Evolutionary conservation across 2,113 vertebrate genomes (phyloP).

Genomic region (Sinocyclocheilus maitianheensis): DNA sequence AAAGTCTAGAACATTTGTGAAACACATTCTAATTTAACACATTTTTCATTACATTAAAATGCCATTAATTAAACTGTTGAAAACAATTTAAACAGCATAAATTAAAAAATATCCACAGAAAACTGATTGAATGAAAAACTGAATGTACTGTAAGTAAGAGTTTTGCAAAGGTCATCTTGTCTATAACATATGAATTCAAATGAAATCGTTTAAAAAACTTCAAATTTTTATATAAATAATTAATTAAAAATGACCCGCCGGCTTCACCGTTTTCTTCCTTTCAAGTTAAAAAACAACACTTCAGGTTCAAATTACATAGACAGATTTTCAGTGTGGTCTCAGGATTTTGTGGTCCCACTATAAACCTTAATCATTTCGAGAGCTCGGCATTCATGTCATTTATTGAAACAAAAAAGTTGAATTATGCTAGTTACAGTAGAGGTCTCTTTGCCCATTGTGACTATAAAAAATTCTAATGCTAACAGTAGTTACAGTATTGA

Average conservation of each 20-base stretch:
- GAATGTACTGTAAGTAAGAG: not conserved
- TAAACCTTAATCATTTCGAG: not conserved
- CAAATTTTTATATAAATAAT: not conserved
- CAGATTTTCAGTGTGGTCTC: not conserved
- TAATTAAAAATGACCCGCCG: not conserved
- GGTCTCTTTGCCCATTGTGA: not conserved
- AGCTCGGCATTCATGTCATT: not conserved
- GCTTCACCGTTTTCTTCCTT: not conserved
- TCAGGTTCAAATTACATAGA: not conserved
- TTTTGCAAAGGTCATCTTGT: not conserved
- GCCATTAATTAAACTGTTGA: not conserved
- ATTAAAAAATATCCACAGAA: not conserved
- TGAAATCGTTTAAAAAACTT: not conserved
- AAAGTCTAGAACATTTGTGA: not conserved
- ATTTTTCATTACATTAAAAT: not conserved
- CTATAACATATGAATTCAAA: not conserved
- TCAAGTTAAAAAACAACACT: not conserved
- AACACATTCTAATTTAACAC: not conserved
- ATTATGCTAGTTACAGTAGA: not conserved
- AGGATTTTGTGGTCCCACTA: not conserved
- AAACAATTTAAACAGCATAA: not conserved
- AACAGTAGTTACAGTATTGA: constrained; percentile 24
- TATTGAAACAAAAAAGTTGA: not conserved
- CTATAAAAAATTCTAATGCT: not conserved
- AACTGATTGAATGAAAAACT: not conserved